phyloP scores from a whole-genome alignment of 2,888 invertebrate genomes.

The Melangyna quadrimaculata region DNA sequence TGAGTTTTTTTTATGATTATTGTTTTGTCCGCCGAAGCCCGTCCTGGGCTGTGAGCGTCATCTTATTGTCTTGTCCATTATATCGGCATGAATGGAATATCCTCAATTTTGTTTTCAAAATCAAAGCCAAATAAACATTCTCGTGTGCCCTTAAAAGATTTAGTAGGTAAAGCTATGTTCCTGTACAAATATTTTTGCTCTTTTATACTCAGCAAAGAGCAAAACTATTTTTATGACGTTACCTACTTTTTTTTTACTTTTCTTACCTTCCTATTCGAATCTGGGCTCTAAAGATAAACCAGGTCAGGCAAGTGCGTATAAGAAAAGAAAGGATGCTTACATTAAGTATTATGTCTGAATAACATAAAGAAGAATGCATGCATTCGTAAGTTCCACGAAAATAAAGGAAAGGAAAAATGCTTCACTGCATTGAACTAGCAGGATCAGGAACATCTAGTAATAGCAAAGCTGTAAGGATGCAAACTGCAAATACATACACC shows the following conservation, averaged over 20 bases:
- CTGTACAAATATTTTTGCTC: background rate
- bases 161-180: background rate
- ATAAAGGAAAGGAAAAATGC: background rate
- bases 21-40: too few species aligned
- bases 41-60: too few species aligned
- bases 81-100: background rate
- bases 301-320: constrained; percentile 31
- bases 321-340: constrained; percentile 14
- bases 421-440: constrained; percentile 5
- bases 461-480: background rate
- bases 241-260: background rate
- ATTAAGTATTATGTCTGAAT: constrained; percentile 35
- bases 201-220: background rate
- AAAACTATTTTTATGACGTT: background rate
- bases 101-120: background rate
- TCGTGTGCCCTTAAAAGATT: background rate
- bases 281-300: background rate
- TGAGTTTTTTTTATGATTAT: too few species aligned
- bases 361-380: background rate
- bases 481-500: background rate
- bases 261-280: background rate
- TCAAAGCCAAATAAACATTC: background rate
- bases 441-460: background rate
- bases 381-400: background rate
- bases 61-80: too few species aligned